Evolutionary conservation across 2,797 vertebrate species (phyloP).

Genomic region (Threskiornis aethiopicus): DNA sequence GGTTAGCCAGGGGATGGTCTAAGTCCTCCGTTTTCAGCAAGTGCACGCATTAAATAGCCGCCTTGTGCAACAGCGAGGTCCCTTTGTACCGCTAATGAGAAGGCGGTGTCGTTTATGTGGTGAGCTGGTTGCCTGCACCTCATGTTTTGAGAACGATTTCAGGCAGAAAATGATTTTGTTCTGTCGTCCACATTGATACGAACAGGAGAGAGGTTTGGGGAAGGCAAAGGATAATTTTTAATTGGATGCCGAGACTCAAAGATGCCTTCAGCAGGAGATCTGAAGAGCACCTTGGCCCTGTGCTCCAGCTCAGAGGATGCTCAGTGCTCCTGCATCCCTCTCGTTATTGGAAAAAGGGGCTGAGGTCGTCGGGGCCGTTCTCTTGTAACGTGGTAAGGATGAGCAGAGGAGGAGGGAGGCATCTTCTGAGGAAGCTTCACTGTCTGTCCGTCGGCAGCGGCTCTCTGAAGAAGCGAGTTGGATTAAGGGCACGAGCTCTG

Average conservation of each 20-base stretch:
- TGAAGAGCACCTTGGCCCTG: neutral
- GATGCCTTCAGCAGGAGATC: neutral
- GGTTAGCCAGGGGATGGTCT: neutral
- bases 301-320: neutral
- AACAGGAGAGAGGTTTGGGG: neutral
- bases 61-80: neutral
- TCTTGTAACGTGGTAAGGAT: neutral
- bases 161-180: neutral
- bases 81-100: neutral
- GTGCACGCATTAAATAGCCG: neutral
- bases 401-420: neutral
- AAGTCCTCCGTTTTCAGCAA: neutral
- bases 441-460: neutral
- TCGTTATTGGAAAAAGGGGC: neutral
- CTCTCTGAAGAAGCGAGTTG: neutral
- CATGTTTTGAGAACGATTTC: neutral
- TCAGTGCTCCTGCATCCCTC: neutral
- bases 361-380: neutral
- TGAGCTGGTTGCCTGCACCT: neutral
- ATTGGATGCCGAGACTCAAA: neutral
- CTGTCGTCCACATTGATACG: neutral
- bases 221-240: neutral
- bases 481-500: neutral
- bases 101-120: fast-evolving
- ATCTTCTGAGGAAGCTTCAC: neutral